Base-by-base conservation (phyloP, 2,888 invertebrate genomes). In the Eledone cirrhosa region DNA sequence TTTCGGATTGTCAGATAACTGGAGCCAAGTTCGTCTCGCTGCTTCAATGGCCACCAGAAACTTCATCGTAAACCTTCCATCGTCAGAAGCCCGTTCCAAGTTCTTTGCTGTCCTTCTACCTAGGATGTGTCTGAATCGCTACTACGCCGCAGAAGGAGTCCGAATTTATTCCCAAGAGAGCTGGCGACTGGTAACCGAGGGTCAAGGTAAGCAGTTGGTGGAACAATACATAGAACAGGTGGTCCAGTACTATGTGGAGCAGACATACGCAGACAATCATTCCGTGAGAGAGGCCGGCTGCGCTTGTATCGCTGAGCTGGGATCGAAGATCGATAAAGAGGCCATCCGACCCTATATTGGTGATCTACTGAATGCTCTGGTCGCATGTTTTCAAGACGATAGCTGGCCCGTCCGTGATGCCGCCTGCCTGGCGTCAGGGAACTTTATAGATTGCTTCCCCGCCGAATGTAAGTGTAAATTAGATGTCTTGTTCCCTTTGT, bases 391-490 rank as follows among this genome's bases (percentile, higher is more conserved):
- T 85, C 89, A 90, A 82, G 93, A 93, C 88, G 92, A 92, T 78
- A 92, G 92, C 84, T 93, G 93, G 93, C 92, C 93, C 79, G 93
- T 93, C 24, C 86, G 93, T 85, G 93, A 93, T 89, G 92, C 92
- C 82, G 92, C 93, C 0, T 92, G 92, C 86, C 89, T 92, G 53
- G 92, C 92, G 2, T 92, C 92, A 89, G 92, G 92, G 29, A 92
- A 91, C 83, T 92, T 92, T 86, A 88, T 92, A n/a, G 83, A 90
- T 33, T 91, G 91, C 82, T 92, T 92, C 85, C 92, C 92, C 13
- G 91, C 91, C 77, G 92, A 92, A 83, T 91, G 91, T 8, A 89
- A 86, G 89, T 81, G 79, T 19, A 86, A 88, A 8, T 82, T 92
- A 84, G 89, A 90, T 24, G 86, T 86, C 29, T 86, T 92, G 59